These are phyloP conservation scores for Stomatorhinus walkeri DNA, from an alignment of 2,797 vertebrate genomes.

Conservation along the genomic window DNA sequence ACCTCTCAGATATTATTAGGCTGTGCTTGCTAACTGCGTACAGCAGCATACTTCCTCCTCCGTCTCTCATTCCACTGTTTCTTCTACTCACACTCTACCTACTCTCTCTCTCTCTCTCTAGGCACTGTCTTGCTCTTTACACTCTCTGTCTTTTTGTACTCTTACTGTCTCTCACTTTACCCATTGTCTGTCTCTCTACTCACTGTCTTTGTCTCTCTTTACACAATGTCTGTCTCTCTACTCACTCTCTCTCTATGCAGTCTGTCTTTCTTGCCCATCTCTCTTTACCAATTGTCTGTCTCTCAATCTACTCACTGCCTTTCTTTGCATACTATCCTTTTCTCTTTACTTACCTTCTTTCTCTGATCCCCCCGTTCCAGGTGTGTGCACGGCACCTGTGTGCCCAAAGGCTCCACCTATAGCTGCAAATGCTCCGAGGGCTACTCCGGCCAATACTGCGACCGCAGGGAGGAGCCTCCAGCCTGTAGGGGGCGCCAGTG, in stretches of 20 bases:
- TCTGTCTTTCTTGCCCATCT: neutral
- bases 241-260: neutral
- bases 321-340: neutral
- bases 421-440: slow-evolving; percentile 78
- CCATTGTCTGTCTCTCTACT: neutral
- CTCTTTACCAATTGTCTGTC: neutral
- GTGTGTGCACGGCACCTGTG: slow-evolving; percentile 77
- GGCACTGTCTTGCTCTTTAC: neutral
- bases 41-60: neutral
- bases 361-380: slow-evolving; percentile 47
- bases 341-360: neutral
- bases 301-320: neutral
- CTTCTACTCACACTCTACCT: neutral
- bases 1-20: neutral
- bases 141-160: neutral
- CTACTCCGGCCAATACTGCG: slow-evolving; percentile 75
- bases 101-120: neutral
- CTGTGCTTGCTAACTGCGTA: neutral
- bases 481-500: slow-evolving; percentile 78
- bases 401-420: slow-evolving; percentile 63
- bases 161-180: neutral
- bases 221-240: neutral
- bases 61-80: neutral
- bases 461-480: slow-evolving; percentile 68
- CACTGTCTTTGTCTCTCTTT: neutral